Evolutionary conservation across 2,797 vertebrate species (phyloP).

Genomic region (Intellagama lesueurii): DNA sequence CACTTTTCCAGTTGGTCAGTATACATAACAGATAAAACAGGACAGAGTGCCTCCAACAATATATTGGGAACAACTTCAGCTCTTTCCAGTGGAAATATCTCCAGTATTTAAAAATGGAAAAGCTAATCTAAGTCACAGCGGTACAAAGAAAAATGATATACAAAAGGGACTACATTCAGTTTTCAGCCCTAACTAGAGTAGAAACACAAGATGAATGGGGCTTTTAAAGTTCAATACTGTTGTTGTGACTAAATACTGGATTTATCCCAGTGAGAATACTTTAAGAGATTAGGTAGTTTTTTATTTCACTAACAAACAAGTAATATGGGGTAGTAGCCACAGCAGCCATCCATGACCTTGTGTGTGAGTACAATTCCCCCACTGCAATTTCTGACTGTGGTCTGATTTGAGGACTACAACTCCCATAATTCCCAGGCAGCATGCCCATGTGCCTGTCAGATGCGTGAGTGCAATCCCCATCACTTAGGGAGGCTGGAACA

Average conservation of each 20-base stretch:
- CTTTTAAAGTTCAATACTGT: too few species aligned
- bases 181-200: too few species aligned
- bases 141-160: background rate
- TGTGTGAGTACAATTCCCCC: too few species aligned
- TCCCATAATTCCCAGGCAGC: background rate
- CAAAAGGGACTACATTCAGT: too few species aligned
- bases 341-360: background rate
- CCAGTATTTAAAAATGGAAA: background rate
- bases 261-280: too few species aligned
- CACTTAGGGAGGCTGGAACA: background rate
- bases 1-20: constrained; percentile 39
- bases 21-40: constrained; percentile 39
- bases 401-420: background rate
- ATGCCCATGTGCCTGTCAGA: background rate
- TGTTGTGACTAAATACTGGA: too few species aligned
- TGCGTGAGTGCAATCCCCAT: background rate
- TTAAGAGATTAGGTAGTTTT: too few species aligned
- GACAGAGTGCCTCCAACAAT: background rate
- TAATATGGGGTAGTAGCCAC: background rate
- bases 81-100: background rate
- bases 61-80: constrained; percentile 17
- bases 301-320: background rate
- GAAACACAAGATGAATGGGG: too few species aligned
- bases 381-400: too few species aligned
- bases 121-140: background rate